Percentiles rank a stretch among this genome's conserved stretches.
These are phyloP conservation scores for Helicoverpa zea DNA, from an alignment of 1,140 invertebrate genomes.

Conservation along the genomic window DNA sequence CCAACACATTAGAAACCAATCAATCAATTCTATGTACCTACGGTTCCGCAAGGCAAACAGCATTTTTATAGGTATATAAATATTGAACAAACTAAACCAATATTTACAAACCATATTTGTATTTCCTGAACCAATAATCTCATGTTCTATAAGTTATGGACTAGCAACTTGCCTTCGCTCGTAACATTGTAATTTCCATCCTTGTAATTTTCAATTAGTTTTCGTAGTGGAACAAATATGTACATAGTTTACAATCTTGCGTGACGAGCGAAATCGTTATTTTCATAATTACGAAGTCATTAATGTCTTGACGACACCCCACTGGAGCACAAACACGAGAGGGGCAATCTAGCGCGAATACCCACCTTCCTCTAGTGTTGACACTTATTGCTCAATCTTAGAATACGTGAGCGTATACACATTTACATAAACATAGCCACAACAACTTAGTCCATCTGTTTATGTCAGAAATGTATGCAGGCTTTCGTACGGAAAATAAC, in stretches of 20 bases:
- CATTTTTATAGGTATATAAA: not conserved
- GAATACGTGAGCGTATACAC: not conserved
- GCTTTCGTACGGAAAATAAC: conserved; percentile 44
- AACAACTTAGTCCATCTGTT: conserved; percentile 31
- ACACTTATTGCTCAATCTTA: conserved; percentile 36
- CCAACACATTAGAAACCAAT: not conserved
- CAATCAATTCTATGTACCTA: not conserved
- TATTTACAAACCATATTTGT: not conserved
- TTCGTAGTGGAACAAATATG: conserved; percentile 50
- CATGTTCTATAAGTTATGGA: conserved; percentile 13
- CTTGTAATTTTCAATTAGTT: conserved; percentile 47
- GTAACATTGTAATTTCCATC: conserved; percentile 45
- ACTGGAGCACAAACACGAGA: conserved; percentile 35
- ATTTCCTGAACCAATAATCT: conserved; percentile 16
- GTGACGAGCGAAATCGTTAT: conserved; percentile 47
- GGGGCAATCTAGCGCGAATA: conserved; percentile 23
- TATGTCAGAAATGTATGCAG: conserved; percentile 34
- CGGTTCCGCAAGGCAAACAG: not conserved
- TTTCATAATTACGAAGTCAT: conserved; percentile 51
- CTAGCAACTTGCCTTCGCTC: conserved; percentile 16
- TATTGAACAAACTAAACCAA: not conserved
- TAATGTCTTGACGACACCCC: conserved; percentile 44
- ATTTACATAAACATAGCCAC: conserved; percentile 22
- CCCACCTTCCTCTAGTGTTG: conserved; percentile 16
- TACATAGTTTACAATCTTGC: conserved; percentile 47